Evolutionary conservation across 2,797 vertebrate species (phyloP), one percentile per base, ranked within the genome.

Genomic region (Fringilla coelebs): DNA sequence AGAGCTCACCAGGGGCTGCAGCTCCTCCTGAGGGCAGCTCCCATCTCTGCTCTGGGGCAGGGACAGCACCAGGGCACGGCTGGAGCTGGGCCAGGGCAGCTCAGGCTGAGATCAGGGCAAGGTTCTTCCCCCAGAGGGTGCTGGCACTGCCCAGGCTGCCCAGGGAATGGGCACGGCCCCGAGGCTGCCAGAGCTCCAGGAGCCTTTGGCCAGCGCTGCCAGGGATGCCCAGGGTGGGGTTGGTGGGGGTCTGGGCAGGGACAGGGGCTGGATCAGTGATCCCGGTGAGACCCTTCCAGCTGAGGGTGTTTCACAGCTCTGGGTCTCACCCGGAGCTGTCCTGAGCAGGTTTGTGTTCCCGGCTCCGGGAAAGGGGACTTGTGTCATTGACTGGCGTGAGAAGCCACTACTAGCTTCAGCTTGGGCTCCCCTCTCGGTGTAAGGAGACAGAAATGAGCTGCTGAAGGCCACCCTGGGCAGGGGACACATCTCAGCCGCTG

Each of bases 231-330:
- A 43, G 15, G 36, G 4, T 67, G 63, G 85, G 58, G 0, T 4
- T 49, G 32, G 7, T 72, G 43, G 24, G 34, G 2, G 13, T 40
- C 54, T 81, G 54, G 1, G 40, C 68, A 67, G 40, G 25, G 25
- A 1, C 45, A 11, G 61, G 38, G 0, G 20, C 12, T 38, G 68
- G 3, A 3, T 45, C 7, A 2, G 1, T 60, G 29, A 13, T 15
- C 25, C 25, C 0, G 1, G 26, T 13, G 76, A 6, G 21, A 34
- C 5, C 21, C 15, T 6, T 46, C 34, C 34, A 48, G 13, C 54
- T 6, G 7, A 32, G 21, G 46, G 13, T 17, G 13, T 28, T 36
- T 17, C 40, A 46, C 12, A 51, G 1, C 17, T 65, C 45, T 46
- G 70, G 34, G 32, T 46, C 40, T 41, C 48, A 31, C 43, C 16